Evolutionary conservation across 2,888 invertebrate species (phyloP).

Genomic region (Rhynchonema sp.): DNA sequence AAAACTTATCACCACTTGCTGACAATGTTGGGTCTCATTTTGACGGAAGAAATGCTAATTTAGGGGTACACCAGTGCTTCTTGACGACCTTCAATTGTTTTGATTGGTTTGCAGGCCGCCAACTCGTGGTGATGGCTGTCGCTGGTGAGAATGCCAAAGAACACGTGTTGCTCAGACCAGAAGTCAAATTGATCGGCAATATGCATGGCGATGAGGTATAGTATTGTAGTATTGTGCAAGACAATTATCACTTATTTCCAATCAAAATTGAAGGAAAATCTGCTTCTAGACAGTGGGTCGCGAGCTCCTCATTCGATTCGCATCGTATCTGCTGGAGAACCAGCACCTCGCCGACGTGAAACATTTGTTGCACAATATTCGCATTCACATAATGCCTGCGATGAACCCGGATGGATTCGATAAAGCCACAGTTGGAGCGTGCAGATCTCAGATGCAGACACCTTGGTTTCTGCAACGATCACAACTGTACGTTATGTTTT

Average conservation of each 20-base stretch:
- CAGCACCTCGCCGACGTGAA: neutral
- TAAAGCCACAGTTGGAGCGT: conserved; percentile 6
- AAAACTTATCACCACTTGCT: too few species aligned
- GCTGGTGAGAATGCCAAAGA: conserved; percentile 7
- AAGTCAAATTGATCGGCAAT: conserved; percentile 28
- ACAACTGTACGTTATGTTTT: too few species aligned
- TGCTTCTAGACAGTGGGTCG: conserved; percentile 51
- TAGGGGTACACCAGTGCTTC: too few species aligned
- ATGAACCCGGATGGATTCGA: conserved; percentile 31
- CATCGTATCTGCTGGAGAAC: conserved; percentile 46
- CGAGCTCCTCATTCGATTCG: conserved; percentile 59
- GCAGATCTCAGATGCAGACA: too few species aligned
- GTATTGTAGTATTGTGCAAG: neutral
- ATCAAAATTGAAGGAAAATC: too few species aligned
- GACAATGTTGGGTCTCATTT: too few species aligned
- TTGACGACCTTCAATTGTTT: too few species aligned
- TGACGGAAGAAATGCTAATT: too few species aligned
- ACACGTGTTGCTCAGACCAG: conserved; percentile 11
- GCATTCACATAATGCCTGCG: conserved; percentile 27
- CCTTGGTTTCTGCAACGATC: too few species aligned
- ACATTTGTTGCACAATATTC: conserved; percentile 20
- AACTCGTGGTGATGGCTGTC: conserved; percentile 23
- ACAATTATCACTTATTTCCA: neutral
- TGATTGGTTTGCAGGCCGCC: too few species aligned
- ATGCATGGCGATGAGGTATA: conserved; percentile 30